Base-by-base conservation (phyloP, 1,140 invertebrate genomes). In the Euura saliciscinereae region DNA sequence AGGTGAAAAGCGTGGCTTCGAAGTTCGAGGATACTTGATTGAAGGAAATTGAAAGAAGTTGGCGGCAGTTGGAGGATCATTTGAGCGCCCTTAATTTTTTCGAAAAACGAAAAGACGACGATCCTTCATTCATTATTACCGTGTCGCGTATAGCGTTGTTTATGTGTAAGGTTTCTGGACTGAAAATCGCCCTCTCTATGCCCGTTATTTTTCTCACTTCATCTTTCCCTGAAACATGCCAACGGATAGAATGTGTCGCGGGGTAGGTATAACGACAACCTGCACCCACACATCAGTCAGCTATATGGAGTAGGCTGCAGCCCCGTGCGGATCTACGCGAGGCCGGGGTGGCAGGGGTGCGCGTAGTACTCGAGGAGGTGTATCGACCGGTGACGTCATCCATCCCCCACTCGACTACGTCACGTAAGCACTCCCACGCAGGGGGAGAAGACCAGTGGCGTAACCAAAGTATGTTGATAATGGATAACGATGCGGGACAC, bases 351-450 rank as follows among this genome's bases (percentile, higher is more conserved):
- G 76, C 78, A 75, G 78, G 80, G 79, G 79, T 81, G 81, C 81
- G 79, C 75, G 75, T 67, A 67, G 66, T 67, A 67, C 13, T 67
- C 66, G 13, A 78, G 76, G 75, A 77, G 75, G 78, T 82, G 79
- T 83, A 83, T 83, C 80, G 82, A 83, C 79, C 81, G 78, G 71
- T 84, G 83, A 83, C 82, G 83, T 84, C 82, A 83, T 78, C 71
- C 70, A n/a, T n/a, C 69, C 46, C 46, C 71, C 70, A 59, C 69
- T 66, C 65, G 45, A 59, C 72, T 74, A 74, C 75, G 75, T 76
- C 73, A 74, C 69, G 71, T 45, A 28, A 71, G 70, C 70, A 65
- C 44, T 59, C 51, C 51, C 51, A 59, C 51, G 51, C 4, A 59
- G 51, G 51, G 51, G 51, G n/a, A n/a, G 51, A 59, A 59, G n/a